Base-by-base conservation (phyloP, 2,888 invertebrate species). In the Corythucha ciliata region DNA sequence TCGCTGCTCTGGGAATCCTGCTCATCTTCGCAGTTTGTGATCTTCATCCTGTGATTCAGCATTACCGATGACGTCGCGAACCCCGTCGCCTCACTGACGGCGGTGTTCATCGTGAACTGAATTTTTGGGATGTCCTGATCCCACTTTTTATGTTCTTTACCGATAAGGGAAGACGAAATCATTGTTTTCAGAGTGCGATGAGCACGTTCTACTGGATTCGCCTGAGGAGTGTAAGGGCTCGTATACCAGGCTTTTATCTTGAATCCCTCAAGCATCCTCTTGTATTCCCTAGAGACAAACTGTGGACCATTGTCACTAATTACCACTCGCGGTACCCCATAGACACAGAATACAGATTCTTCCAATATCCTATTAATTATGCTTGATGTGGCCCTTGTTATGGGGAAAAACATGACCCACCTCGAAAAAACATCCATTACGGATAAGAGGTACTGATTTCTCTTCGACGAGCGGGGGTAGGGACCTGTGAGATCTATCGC, bases 371-470 rank as follows among this genome's bases (percentile, higher is more conserved):
- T n/a, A n/a, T n/a, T n/a, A n/a, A n/a, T n/a, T n/a, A n/a, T n/a
- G n/a, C n/a, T n/a, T n/a, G n/a, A n/a, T n/a, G n/a, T n/a, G n/a
- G n/a, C n/a, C n/a, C n/a, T n/a, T n/a, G 34, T 44, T 1, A 62
- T 5, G 0, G 63, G 58, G 12, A 34, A 27, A 0, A 55, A 46
- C 20, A 62, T 56, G 26, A 60, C 48, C 44, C 64, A 63, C 6
- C 63, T 56, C 61, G 62, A 63, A 32, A 54, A 56, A 12, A 60
- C 55, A 18, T 63, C 56, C 6, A 54, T 54, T 25, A 64, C 63
- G 34, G 63, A 63, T 2, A 65, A 48, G 8, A 42, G 21, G 21
- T 60, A 61, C 1, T 41, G 18, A 37, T 50, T 34, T 14, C 56
- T 54, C 0, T 24, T n/a, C 10, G 48, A 39, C 6, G 52, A 52